phyloP scores from a whole-genome alignment of 2,113 vertebrate species.

The Oostethus manadensis region DNA sequence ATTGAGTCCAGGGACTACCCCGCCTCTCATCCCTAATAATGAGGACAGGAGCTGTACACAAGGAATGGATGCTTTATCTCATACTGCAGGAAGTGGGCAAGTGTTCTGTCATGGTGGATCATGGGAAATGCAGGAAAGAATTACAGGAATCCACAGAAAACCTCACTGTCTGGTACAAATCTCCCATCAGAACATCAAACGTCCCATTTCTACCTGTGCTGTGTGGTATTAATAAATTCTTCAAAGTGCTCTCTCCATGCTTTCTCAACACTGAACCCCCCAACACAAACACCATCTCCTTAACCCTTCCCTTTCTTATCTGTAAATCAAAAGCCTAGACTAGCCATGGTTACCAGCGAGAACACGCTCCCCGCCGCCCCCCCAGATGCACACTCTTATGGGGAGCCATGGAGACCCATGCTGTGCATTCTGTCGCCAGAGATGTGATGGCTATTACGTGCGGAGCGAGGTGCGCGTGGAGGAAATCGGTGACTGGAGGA shows the following conservation, averaged over 20 bases:
- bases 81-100: no score
- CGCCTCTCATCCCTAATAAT: no score
- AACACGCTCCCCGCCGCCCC: constrained; percentile 33
- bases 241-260: constrained; percentile 16
- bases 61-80: no score
- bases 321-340: constrained; percentile 36
- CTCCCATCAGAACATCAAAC: no score
- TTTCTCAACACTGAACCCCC: constrained; percentile 15
- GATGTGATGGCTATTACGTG: constrained; percentile 92
- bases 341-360: constrained; percentile 53
- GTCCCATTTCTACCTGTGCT: no score
- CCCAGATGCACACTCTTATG: constrained; percentile 24
- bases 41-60: no score
- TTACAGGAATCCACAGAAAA: no score
- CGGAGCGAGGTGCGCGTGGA: constrained; percentile 74
- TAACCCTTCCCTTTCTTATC: constrained; percentile 24
- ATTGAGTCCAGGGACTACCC: no score
- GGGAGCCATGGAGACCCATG: constrained; percentile 80
- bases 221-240: background rate
- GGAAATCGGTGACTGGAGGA: constrained; percentile 71
- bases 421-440: constrained; percentile 60
- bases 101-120: no score
- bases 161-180: no score
- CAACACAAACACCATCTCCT: constrained; percentile 29
- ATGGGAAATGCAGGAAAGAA: no score